These are phyloP conservation scores for Budorcas taxicolor DNA, from an alignment of 2,113 vertebrate species.

Conservation along the genomic window DNA sequence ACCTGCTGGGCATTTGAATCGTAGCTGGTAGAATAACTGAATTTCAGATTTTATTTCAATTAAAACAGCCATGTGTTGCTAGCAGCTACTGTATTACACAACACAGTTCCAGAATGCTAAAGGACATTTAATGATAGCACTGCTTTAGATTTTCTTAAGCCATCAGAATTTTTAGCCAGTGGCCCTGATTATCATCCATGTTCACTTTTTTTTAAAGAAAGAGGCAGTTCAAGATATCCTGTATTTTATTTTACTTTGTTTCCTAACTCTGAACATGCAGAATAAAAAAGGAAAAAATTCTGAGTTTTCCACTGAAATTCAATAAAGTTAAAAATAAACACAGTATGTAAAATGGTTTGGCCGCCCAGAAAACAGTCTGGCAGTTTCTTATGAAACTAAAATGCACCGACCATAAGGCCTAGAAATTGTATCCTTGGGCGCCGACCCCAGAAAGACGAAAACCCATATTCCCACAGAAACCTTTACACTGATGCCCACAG, in stretches of 20 bases:
- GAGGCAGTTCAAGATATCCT: neutral
- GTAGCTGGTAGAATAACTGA: neutral
- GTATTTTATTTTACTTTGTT: neutral
- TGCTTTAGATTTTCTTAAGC: neutral
- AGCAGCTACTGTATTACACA: neutral
- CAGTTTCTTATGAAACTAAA: neutral
- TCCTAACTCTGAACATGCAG: neutral
- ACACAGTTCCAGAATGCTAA: neutral
- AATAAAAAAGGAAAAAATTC: neutral
- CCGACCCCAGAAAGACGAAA: neutral
- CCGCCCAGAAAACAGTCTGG: neutral
- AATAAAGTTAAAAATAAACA: neutral
- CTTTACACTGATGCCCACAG: neutral
- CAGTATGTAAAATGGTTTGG: neutral
- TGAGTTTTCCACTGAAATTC: neutral
- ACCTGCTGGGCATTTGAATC: neutral
- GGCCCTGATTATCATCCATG: neutral
- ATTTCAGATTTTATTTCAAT: neutral
- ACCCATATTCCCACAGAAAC: neutral
- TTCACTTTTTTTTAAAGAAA: neutral
- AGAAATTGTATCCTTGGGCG: neutral
- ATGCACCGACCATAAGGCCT: neutral
- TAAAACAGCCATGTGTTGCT: neutral
- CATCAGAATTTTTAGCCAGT: neutral
- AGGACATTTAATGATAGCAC: neutral